phyloP scores from a whole-genome alignment of 2,113 vertebrate species.

The Leucopsar rothschildi region DNA sequence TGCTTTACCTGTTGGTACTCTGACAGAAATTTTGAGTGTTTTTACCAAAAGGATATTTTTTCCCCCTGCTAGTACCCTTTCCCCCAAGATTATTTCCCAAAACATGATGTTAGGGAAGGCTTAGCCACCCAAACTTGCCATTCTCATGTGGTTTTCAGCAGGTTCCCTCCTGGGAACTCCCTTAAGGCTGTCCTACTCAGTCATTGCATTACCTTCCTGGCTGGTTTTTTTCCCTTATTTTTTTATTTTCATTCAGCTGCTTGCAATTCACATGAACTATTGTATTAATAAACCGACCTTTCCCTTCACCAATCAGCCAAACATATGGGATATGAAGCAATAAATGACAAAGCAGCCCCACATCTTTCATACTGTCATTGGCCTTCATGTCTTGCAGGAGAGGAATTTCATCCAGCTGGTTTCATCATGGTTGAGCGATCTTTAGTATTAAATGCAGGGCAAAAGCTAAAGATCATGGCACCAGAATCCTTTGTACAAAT shows the following conservation, averaged over 20 bases:
- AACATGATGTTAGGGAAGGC: background rate
- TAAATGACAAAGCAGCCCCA: conserved; percentile 1
- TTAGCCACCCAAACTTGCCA: background rate
- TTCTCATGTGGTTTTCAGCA: background rate
- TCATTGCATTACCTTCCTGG: background rate
- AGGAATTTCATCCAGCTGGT: conserved; percentile 27
- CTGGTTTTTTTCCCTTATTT: fast-evolving
- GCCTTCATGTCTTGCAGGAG: background rate
- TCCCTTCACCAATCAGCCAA: background rate
- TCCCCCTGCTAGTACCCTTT: background rate
- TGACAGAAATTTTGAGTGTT: background rate
- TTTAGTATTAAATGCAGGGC: background rate
- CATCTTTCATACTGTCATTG: background rate
- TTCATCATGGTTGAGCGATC: background rate
- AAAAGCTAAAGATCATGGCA: conserved; percentile 32
- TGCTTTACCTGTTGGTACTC: background rate
- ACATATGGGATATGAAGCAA: background rate
- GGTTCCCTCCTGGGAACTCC: background rate
- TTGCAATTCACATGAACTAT: background rate
- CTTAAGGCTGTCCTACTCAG: background rate
- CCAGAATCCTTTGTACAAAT: conserved; percentile 30
- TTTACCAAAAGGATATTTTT: background rate
- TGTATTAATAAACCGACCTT: conserved; percentile 12
- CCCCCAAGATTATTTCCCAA: background rate
- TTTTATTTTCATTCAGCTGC: background rate